A percentile compares a stretch with the other conserved stretches of the same genome.
phyloP scores from a whole-genome alignment of 2,888 invertebrate genomes.

The Aspidapion aeneum region DNA sequence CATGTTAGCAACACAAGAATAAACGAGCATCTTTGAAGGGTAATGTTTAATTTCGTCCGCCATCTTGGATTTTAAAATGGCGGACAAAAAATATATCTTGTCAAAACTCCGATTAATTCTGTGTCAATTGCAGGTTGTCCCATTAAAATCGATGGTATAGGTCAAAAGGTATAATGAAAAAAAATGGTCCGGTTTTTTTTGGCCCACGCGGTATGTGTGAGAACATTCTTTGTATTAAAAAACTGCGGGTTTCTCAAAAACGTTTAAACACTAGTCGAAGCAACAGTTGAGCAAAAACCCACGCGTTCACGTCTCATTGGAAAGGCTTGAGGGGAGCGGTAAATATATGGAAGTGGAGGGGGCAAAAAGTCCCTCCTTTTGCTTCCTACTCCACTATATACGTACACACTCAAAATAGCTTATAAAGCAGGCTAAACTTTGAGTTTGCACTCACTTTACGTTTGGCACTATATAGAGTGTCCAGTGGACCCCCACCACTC shows the following conservation, averaged over 20 bases:
- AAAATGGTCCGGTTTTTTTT: no score
- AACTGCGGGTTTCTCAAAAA: no score
- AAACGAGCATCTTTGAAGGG: background rate
- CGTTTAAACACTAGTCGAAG: no score
- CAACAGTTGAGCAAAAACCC: no score
- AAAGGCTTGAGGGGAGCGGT: background rate
- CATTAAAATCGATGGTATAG: no score
- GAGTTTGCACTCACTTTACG: background rate
- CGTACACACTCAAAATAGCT: no score
- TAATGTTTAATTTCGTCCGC: background rate
- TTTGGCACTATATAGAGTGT: background rate
- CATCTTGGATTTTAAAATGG: background rate
- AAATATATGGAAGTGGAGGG: background rate
- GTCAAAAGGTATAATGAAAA: no score
- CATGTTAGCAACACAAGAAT: background rate
- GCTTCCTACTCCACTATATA: background rate
- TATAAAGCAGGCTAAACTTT: background rate
- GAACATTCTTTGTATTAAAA: no score
- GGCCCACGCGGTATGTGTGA: no score
- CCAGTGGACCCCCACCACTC: background rate
- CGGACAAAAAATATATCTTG: no score
- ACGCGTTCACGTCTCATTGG: background rate
- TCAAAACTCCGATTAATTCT: no score
- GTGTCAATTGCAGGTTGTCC: no score
- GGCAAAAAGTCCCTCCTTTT: background rate